Evolutionary conservation across 2,113 vertebrate genomes (phyloP).

Genomic region (Ovis aries): DNA sequence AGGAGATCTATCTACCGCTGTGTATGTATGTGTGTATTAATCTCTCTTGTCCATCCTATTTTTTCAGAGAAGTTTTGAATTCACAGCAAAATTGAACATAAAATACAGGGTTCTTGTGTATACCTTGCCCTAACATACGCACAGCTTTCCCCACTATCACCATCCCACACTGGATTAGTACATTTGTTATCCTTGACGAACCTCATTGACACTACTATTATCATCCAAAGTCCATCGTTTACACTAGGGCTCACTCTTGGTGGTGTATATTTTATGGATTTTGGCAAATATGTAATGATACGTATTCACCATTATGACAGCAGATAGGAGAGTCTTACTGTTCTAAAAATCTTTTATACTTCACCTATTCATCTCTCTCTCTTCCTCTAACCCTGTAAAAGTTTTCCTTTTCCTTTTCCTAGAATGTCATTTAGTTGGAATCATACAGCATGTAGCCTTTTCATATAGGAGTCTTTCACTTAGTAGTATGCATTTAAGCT

Average conservation of each 20-base stretch:
- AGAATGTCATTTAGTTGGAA: background rate
- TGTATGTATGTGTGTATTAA: background rate
- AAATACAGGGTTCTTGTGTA: background rate
- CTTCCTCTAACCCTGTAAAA: background rate
- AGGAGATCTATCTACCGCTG: background rate
- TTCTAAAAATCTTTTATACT: background rate
- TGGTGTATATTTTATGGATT: background rate
- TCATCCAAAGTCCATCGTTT: background rate
- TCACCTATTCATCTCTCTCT: background rate
- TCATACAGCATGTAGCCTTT: background rate
- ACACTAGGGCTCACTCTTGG: background rate
- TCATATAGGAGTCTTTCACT: background rate
- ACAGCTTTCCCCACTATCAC: background rate
- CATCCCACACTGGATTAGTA: background rate
- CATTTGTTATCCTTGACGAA: background rate
- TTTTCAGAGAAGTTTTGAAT: background rate
- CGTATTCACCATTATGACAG: background rate
- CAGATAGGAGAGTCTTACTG: background rate
- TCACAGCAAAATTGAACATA: background rate
- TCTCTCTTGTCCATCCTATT: background rate
- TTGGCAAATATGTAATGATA: background rate
- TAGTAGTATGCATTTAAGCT: background rate
- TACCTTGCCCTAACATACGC: background rate
- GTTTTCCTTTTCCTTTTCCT: background rate
- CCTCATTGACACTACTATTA: background rate